phyloP scores from a whole-genome alignment of 1,140 invertebrate genomes.

The Idris sp. region DNA sequence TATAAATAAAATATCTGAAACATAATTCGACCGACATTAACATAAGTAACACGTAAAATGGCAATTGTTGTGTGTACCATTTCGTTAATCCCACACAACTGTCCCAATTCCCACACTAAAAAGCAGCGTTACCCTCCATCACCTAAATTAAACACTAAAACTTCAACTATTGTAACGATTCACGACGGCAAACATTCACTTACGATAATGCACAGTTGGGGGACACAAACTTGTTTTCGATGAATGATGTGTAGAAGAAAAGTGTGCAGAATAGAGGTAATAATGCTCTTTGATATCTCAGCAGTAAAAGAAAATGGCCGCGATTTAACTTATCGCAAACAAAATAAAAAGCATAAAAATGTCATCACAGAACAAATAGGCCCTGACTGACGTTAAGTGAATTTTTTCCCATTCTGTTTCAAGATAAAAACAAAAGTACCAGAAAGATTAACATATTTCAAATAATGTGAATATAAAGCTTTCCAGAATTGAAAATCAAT shows the following conservation, averaged over 20 bases:
- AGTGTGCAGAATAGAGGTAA: conserved; percentile 34
- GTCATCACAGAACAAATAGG: conserved; percentile 35
- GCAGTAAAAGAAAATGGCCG: conserved; percentile 35
- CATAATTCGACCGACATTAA: neutral
- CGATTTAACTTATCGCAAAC: neutral
- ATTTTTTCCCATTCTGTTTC: conserved; percentile 9
- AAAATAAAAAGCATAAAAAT: too few relatives aligned
- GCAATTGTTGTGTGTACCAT: conserved; percentile 23
- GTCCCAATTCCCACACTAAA: conserved; percentile 49
- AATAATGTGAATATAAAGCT: conserved; percentile 13
- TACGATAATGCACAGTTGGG: conserved; percentile 44
- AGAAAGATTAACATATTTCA: conserved; percentile 6
- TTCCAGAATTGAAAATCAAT: conserved; percentile 18
- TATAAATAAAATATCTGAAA: conserved; percentile 1
- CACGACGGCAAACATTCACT: conserved; percentile 45
- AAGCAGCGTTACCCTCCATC: conserved; percentile 30
- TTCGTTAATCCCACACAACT: conserved; percentile 46
- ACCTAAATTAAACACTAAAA: conserved; percentile 42
- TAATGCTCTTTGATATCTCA: conserved; percentile 41
- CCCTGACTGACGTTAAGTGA: conserved; percentile 10
- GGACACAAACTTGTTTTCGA: conserved; percentile 36
- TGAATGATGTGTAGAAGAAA: conserved; percentile 42
- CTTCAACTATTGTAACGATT: conserved; percentile 40
- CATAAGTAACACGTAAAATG: conserved; percentile 18
- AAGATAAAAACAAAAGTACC: too few relatives aligned